phyloP scores from a whole-genome alignment of 1,140 invertebrate genomes.

The Maniola jurtina region DNA sequence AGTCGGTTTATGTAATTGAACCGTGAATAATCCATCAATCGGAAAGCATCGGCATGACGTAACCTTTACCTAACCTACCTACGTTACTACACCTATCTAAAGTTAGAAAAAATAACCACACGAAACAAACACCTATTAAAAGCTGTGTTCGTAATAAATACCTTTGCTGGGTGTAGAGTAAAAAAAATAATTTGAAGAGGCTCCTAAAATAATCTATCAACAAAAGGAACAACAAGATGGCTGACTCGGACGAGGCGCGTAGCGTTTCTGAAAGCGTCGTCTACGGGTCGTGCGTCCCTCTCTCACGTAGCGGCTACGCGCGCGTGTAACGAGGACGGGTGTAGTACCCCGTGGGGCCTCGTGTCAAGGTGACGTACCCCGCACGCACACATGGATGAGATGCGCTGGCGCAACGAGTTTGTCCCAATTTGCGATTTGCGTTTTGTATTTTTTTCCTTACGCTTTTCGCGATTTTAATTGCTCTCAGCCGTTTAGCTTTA shows the following conservation, averaged over 20 bases:
- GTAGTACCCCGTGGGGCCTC: slow-evolving; percentile 62
- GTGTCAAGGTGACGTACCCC: slow-evolving; percentile 71
- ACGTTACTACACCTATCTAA: slow-evolving; percentile 6
- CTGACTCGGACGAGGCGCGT: slow-evolving; percentile 54
- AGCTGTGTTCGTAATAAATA: slow-evolving; percentile 24
- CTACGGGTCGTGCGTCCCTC: slow-evolving; percentile 57
- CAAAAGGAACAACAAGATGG: slow-evolving; percentile 73
- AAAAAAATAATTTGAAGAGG: slow-evolving; percentile 41
- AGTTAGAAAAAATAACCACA: slow-evolving; percentile 13
- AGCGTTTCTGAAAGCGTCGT: slow-evolving; percentile 75
- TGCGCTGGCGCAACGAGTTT: slow-evolving; percentile 54
- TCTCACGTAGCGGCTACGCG: slow-evolving; percentile 47
- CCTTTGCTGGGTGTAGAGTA: slow-evolving; percentile 19
- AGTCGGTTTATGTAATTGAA: slow-evolving; percentile 21
- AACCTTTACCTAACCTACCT: not conserved
- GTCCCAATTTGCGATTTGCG: slow-evolving; percentile 59
- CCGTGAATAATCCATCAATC: slow-evolving; percentile 25
- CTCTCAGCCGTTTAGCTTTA: not conserved
- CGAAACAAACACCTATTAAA: slow-evolving; percentile 23
- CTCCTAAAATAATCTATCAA: slow-evolving; percentile 57
- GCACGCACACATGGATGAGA: slow-evolving; percentile 42
- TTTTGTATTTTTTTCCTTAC: slow-evolving; percentile 20
- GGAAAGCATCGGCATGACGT: slow-evolving; percentile 12
- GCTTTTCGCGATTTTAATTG: slow-evolving; percentile 8
- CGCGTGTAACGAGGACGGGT: slow-evolving; percentile 43